Evolutionary conservation across 2,888 invertebrate genomes (phyloP), one percentile per base, ranked within the genome.

Genomic region (Nebria salina): DNA sequence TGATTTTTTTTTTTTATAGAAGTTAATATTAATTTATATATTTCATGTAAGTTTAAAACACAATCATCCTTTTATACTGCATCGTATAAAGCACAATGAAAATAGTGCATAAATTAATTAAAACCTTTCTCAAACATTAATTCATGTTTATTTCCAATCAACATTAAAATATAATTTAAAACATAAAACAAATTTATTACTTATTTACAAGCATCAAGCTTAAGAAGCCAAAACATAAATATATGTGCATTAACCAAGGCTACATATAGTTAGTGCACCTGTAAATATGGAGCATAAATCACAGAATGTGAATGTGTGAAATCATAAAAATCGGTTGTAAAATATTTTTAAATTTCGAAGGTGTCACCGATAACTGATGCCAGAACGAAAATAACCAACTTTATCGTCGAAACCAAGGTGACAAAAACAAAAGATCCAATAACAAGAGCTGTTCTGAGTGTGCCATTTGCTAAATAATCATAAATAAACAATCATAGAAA

Each of bases 341-440:
- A 70, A 25, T 26, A 70, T 70, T 70, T 70, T 70, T 70, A 70
- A 26, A 70, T 70, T 26, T 70, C 20, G 70, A 70, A 70, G 70
- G 70, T 70, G 70, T 70, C 25, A 70, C 34, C 70, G 8, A 70
- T 20, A 70, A 34, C 70, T 25, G 70, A 70, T 70, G 70, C 70
- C 70, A 72, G 34, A 72, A 65, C 65, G 65, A 77, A 77, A 77
- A 77, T 77, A 77, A 77, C 70, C 77, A 77, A 72, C 20, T 77
- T 77, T 77, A 77, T 77, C 77, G 65, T 41, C 20, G 20, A 11
- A 72, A 54, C 65, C 77, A 77, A 77, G 77, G 77, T 72, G 72
- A 70, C 70, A 70, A 70, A 25, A 25, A 70, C 66, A 25, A 66
- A 15, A 66, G 66, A 66, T 5, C 15, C 20, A 66, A 34, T 70